phyloP scores from a whole-genome alignment of 1,140 invertebrate species.

The Trachymyrmex cornetzi region DNA sequence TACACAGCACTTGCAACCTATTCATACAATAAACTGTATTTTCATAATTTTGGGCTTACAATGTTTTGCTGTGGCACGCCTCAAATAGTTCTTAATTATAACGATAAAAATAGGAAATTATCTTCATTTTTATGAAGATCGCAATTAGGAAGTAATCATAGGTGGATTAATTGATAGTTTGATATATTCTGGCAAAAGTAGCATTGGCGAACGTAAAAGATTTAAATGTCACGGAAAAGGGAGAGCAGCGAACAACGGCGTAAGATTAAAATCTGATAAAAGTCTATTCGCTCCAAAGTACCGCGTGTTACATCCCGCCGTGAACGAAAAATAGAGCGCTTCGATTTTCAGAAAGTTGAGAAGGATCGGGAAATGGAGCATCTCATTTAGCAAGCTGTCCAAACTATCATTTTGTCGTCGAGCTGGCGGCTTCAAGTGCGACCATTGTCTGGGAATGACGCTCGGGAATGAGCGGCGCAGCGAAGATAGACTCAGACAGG shows the following conservation, averaged over 20 bases:
- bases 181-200: neutral
- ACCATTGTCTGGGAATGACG: conserved; percentile 82
- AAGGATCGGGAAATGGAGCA: conserved; percentile 73
- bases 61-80: too few relatives aligned
- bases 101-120: neutral
- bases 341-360: conserved; percentile 75
- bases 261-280: conserved; percentile 45
- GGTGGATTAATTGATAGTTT: neutral
- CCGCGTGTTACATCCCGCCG: conserved; percentile 59
- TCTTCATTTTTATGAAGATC: neutral
- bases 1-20: too few relatives aligned
- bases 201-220: neutral
- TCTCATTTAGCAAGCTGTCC: conserved; percentile 81
- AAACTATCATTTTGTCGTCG: conserved; percentile 80
- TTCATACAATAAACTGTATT: too few relatives aligned
- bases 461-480: conserved; percentile 78
- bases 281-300: conserved; percentile 54
- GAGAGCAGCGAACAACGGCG: neutral
- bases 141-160: neutral
- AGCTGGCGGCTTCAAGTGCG: conserved; percentile 79
- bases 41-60: too few relatives aligned
- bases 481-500: conserved; percentile 78
- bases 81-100: neutral
- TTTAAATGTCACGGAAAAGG: neutral
- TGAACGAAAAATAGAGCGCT: conserved; percentile 72